Conservation (phyloP, 2,797 vertebrate species). For the Balearica regulorum region DNA sequence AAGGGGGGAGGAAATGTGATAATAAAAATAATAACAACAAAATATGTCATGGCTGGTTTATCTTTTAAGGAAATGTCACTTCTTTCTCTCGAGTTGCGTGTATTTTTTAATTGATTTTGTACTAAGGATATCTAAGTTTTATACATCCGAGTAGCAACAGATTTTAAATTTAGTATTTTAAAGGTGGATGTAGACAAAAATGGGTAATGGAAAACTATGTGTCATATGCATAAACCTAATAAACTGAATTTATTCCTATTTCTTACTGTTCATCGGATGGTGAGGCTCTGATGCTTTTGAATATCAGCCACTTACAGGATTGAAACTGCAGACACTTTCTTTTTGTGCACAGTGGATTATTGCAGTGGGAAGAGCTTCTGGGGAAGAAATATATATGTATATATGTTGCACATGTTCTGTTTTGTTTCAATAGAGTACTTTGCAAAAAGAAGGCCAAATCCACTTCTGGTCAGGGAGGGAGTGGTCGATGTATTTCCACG, state of each 20-base stretch:
- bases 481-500: accelerated
- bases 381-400: background rate
- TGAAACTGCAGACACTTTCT: background rate
- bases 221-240: background rate
- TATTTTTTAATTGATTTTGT: background rate
- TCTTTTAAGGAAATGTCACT: background rate
- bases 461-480: accelerated
- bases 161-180: background rate
- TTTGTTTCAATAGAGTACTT: background rate
- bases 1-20: background rate
- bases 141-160: background rate
- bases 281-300: background rate
- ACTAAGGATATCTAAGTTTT: background rate
- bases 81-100: background rate
- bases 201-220: background rate
- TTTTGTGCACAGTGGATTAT: background rate
- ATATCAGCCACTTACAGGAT: background rate
- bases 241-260: background rate
- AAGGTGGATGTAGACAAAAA: background rate
- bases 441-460: background rate
- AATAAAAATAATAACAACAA: background rate
- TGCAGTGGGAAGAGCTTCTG: background rate
- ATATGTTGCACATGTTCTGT: background rate
- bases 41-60: background rate
- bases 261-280: background rate